Evolutionary conservation across 2,113 vertebrate species (phyloP).

Genomic region (Ictalurus furcatus): DNA sequence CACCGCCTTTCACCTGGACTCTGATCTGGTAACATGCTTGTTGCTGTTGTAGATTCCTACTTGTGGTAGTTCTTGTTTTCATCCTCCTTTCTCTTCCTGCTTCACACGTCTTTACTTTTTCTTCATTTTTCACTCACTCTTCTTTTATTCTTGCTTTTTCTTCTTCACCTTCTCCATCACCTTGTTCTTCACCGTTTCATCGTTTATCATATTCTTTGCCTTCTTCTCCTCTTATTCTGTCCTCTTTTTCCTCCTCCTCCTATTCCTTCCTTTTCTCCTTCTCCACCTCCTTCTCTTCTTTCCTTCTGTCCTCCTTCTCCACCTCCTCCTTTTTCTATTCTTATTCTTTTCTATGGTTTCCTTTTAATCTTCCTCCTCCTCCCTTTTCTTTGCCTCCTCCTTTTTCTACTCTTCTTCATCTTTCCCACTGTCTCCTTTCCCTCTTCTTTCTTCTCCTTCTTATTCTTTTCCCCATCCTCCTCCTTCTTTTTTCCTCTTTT

Average conservation of each 20-base stretch:
- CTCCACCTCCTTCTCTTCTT: not conserved
- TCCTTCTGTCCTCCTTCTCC: not conserved
- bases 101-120: not conserved
- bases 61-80: not conserved
- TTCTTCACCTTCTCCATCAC: not conserved
- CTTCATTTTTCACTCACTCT: not conserved
- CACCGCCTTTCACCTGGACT: constrained; percentile 98
- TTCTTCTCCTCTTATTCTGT: not conserved
- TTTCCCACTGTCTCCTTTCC: not conserved
- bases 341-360: not conserved
- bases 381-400: too few species aligned
- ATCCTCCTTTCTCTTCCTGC: not conserved
- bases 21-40: constrained; percentile 84
- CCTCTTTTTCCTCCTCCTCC: not conserved
- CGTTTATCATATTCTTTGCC: not conserved
- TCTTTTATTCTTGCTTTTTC: not conserved
- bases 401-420: not conserved
- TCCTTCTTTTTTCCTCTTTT: not conserved
- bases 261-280: not conserved
- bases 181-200: not conserved
- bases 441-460: not conserved
- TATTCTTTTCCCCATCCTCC: not conserved
- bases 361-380: too few species aligned
- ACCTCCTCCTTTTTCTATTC: not conserved
- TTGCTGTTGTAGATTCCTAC: too few species aligned